A percentile compares a stretch with the other conserved stretches of the same genome.
phyloP scores from a whole-genome alignment of 1,140 invertebrate species.

The Caerostris extrusa region DNA sequence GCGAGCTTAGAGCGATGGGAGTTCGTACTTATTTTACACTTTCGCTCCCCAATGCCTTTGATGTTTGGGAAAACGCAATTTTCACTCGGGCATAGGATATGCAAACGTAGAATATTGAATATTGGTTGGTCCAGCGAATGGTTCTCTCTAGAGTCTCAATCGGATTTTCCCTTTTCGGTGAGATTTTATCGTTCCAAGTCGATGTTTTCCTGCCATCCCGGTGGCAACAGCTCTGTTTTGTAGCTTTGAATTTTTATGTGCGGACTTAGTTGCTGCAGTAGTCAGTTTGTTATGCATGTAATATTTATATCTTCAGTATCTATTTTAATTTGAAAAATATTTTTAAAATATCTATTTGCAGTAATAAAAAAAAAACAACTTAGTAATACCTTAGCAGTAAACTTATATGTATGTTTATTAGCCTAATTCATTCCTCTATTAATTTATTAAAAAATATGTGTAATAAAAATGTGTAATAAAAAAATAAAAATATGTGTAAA shows the following conservation, averaged over 20 bases:
- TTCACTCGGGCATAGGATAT: constrained; percentile 54
- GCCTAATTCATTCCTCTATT: neutral
- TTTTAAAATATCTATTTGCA: no score
- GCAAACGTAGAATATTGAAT: constrained; percentile 74
- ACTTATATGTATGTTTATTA: neutral
- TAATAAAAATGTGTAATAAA: no score
- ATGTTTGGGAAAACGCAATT: constrained; percentile 62
- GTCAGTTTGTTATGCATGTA: neutral
- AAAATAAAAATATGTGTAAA: no score
- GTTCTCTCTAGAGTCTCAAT: constrained; percentile 39
- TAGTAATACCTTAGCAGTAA: no score
- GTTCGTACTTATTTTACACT: constrained; percentile 44
- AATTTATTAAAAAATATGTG: no score
- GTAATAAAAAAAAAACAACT: no score
- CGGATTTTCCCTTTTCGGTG: constrained; percentile 51
- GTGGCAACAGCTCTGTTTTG: constrained; percentile 25
- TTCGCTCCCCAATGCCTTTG: constrained; percentile 53
- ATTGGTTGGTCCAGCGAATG: constrained; percentile 41
- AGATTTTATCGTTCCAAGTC: constrained; percentile 64
- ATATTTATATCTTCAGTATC: neutral
- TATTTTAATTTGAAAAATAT: neutral
- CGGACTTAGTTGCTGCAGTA: constrained; percentile 4
- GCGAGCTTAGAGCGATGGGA: neutral
- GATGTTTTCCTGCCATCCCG: constrained; percentile 37
- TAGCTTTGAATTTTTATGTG: neutral